Base-by-base conservation (phyloP, 2,888 invertebrate species). In the Bruchidius siliquastri region DNA sequence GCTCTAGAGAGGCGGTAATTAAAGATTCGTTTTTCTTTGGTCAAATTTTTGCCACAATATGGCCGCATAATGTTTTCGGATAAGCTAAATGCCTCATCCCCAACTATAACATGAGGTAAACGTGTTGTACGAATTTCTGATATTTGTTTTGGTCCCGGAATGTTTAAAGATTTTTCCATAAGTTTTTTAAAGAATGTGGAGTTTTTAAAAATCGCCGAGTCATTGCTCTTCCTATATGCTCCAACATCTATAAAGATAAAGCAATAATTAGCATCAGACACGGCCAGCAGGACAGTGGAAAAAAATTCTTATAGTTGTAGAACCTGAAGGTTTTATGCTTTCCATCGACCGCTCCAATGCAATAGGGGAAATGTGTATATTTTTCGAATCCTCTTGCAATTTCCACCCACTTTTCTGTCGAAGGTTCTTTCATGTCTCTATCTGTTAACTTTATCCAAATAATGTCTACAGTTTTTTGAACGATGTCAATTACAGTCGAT, bases 281-380 rank as follows among this genome's bases (percentile, higher is more conserved):
- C 72, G 30, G 81, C 83, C 22, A 72, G 67, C 20, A 67, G 67
- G 22, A 72, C 72, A 22, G 30, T 67, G 18, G 72, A 72, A 72
- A 72, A 72, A 70, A 21, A 22, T 73, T 67, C 49, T 75, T 75
- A 66, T 74, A 75, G 66, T 75, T 75, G 26, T 70, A 77, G 68
- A 73, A 79, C 0, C 72, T 76, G 10, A 76, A 73, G 21, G 20
- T 26, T 22, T 76, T 66, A 68, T 77, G 66, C 49, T 75, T 75
- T 22, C 75, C 74, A 69, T 75, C 75, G 10, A 75, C 13, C 8
- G 75, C 75, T 6, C 79, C 79, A 21, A 76, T 49, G 22, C 76
- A 76, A 74, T 79, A 72, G 21, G 79, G 76, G 67, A 76, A 76
- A 71, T 77, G 69, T 74, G 75, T 75, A n/a, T 26, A 72, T 10